Conservation (phyloP, 2,888 invertebrate species). For the Pseudolycoriella hygida region DNA sequence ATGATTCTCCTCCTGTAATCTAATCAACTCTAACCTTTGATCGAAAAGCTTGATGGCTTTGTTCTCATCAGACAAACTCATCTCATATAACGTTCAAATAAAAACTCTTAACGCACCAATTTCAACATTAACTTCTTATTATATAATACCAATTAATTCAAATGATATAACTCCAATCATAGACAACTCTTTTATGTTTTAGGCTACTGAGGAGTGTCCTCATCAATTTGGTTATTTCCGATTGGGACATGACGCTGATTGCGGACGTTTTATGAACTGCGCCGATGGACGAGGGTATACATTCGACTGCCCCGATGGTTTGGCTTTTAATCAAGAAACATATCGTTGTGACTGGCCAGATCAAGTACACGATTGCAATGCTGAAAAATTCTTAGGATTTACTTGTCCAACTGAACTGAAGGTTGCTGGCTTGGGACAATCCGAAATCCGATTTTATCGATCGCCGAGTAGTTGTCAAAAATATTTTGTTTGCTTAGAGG, state of each 20-base stretch:
- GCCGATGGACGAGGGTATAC: conserved; percentile 56
- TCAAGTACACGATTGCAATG: conserved; percentile 60
- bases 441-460: conserved; percentile 1
- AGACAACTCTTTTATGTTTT: too few species aligned
- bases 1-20: too few species aligned
- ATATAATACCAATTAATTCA: too few species aligned
- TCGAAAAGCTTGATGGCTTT: too few species aligned
- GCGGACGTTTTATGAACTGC: conserved; percentile 68
- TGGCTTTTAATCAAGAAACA: conserved; percentile 53
- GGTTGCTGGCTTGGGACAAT: conserved; percentile 22
- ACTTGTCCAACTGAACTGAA: conserved; percentile 47
- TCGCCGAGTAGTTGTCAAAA: conserved; percentile 51
- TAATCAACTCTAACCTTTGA: too few species aligned
- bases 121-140: too few species aligned
- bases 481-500: conserved; percentile 61
- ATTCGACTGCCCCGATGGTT: conserved; percentile 66
- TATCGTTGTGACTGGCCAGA: conserved; percentile 83
- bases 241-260: conserved; percentile 44
- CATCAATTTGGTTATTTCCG: conserved; percentile 70
- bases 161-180: too few species aligned
- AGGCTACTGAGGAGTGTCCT: conserved; percentile 58
- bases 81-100: too few species aligned
- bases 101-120: too few species aligned
- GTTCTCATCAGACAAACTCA: too few species aligned
- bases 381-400: conserved; percentile 62